These are phyloP conservation scores for Brachionus koreanus DNA, from an alignment of 1,140 invertebrate species.

Conservation along the genomic window DNA sequence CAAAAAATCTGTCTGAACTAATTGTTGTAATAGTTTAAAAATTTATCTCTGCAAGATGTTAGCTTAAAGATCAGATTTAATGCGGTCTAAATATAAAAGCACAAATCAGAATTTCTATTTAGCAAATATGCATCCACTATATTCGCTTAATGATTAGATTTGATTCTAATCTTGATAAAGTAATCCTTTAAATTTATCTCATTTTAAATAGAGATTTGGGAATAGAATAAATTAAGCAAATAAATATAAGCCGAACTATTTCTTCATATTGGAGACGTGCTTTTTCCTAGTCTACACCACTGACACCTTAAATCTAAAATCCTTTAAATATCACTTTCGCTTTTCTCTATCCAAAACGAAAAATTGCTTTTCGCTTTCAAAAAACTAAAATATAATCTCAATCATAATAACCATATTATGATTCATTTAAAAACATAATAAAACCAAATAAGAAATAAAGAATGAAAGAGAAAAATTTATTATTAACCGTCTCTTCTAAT, in stretches of 20 bases:
- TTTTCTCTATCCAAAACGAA: background rate
- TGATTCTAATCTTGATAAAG: background rate
- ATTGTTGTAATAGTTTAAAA: too few species aligned
- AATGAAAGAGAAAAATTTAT: background rate
- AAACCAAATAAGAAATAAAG: background rate
- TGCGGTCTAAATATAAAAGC: background rate
- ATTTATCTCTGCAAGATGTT: too few species aligned
- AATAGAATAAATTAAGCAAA: background rate
- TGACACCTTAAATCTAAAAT: background rate
- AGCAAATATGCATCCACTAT: background rate
- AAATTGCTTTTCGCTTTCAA: background rate
- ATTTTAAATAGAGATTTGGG: background rate
- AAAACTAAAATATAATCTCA: background rate
- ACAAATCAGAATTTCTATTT: background rate
- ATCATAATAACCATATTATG: constrained; percentile 33
- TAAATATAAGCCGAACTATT: background rate
- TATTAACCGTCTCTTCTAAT: constrained; percentile 26
- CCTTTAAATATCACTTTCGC: background rate
- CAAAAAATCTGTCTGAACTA: too few species aligned
- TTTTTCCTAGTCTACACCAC: background rate
- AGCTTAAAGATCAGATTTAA: background rate
- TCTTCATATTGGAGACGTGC: background rate
- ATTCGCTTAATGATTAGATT: background rate
- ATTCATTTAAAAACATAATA: constrained; percentile 28
- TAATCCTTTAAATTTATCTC: background rate